phyloP scores from a whole-genome alignment of 2,888 invertebrate species.

The Temnothorax ravouxi region DNA sequence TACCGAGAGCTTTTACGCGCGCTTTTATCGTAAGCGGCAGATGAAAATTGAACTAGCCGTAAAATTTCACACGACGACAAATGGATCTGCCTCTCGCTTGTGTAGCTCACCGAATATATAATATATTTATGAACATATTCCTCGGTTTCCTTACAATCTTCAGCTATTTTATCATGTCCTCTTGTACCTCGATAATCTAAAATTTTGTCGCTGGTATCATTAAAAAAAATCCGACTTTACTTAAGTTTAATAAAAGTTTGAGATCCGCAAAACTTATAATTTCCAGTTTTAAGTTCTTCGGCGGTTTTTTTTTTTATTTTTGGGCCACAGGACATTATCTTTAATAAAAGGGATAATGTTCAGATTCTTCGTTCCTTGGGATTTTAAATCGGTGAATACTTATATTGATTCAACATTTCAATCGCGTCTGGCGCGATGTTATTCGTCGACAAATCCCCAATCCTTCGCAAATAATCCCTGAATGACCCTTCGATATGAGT shows the following conservation, averaged over 20 bases:
- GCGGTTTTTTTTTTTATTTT: not conserved
- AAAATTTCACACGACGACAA: slow-evolving; percentile 61
- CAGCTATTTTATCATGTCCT: not conserved
- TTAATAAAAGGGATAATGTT: not conserved
- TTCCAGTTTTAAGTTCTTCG: not conserved
- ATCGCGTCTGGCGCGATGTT: not conserved
- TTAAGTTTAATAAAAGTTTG: not conserved
- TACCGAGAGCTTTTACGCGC: slow-evolving; percentile 66
- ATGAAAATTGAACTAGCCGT: slow-evolving; percentile 65
- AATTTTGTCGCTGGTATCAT: not conserved
- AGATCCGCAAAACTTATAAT: not conserved
- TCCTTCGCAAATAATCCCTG: slow-evolving; percentile 12
- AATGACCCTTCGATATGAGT: slow-evolving; percentile 17
- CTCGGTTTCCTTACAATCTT: not conserved
- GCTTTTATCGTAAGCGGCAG: slow-evolving; percentile 68
- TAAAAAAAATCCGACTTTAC: not conserved
- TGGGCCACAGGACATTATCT: not conserved
- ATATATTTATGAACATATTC: slow-evolving; percentile 10
- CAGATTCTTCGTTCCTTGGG: not conserved
- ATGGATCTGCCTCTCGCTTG: slow-evolving; percentile 43
- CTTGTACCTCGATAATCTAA: not conserved
- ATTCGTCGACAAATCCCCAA: not conserved
- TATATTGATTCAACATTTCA: not conserved
- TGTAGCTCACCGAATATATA: not conserved
- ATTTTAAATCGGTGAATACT: not conserved